phyloP scores from a whole-genome alignment of 2,888 invertebrate genomes.

The Diarsia brunnea region DNA sequence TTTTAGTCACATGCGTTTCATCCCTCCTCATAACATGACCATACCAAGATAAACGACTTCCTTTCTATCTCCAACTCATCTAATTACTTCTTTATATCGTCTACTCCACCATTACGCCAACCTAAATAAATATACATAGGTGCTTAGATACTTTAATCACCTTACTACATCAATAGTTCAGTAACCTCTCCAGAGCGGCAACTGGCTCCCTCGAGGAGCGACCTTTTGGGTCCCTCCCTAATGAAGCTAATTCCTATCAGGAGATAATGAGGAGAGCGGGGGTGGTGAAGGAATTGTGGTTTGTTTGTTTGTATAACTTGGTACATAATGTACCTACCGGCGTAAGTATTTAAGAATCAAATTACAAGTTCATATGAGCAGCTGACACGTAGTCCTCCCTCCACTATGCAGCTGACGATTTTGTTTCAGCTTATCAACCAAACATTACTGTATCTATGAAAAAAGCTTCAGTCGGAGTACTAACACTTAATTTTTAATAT shows the following conservation, averaged over 20 bases:
- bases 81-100: too few relatives aligned
- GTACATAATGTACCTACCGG: not conserved
- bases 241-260: constrained; percentile 38
- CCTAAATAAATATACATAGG: not conserved
- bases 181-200: constrained; percentile 12
- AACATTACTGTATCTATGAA: too few relatives aligned
- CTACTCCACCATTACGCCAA: not conserved
- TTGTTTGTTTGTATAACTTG: constrained; percentile 11
- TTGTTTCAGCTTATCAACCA: too few relatives aligned
- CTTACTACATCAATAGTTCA: constrained; percentile 6
- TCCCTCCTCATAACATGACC: too few relatives aligned
- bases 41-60: too few relatives aligned
- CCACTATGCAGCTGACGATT: too few relatives aligned
- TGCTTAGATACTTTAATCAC: not conserved
- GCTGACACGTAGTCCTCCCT: too few relatives aligned
- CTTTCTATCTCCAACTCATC: too few relatives aligned
- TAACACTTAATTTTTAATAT: too few relatives aligned
- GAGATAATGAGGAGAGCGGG: constrained; percentile 12
- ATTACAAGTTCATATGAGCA: too few relatives aligned
- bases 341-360: not conserved
- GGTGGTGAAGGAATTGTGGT: not conserved
- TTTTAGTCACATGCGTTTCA: too few relatives aligned
- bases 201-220: constrained; percentile 33
- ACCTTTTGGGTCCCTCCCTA: constrained; percentile 30
- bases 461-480: too few relatives aligned